Percentiles rank a stretch among this genome's conserved stretches.
phyloP scores from a whole-genome alignment of 2,113 vertebrate genomes.

The Cryptotis parvus region DNA sequence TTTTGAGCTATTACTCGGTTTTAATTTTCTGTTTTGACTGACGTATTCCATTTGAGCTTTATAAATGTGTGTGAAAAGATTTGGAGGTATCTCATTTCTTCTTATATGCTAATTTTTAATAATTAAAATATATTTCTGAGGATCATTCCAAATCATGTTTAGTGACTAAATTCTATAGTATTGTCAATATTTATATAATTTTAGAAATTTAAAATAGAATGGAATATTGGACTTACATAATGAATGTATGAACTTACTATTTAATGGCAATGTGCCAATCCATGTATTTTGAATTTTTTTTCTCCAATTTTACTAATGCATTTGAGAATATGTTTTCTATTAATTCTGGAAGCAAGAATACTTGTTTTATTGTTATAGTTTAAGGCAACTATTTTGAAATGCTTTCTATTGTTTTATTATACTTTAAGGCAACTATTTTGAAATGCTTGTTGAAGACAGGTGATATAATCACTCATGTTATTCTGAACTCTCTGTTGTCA shows the following conservation, averaged over 20 bases:
- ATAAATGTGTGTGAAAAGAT: not conserved
- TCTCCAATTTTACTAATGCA: too few species aligned
- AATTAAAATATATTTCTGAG: constrained; percentile 16
- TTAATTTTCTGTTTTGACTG: not conserved
- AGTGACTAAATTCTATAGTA: not conserved
- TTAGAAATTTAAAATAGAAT: constrained; percentile 26
- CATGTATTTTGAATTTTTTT: not conserved
- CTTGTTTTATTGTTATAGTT: too few species aligned
- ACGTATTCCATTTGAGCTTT: not conserved
- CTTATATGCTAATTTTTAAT: not conserved
- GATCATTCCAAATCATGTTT: not conserved
- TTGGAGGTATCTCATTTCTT: not conserved
- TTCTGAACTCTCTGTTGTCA: too few species aligned
- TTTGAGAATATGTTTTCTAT: too few species aligned
- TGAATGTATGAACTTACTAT: not conserved
- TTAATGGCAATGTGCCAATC: not conserved
- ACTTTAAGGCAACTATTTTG: too few species aligned
- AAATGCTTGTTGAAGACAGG: too few species aligned
- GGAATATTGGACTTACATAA: constrained; percentile 5
- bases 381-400: too few species aligned
- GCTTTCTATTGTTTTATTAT: too few species aligned
- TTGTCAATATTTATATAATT: not conserved
- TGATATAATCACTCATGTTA: too few species aligned
- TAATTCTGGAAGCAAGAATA: too few species aligned
- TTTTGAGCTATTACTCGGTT: constrained; percentile 42